Conservation (phyloP, 2,797 vertebrate species). For the Phataginus tetradactyla region DNA sequence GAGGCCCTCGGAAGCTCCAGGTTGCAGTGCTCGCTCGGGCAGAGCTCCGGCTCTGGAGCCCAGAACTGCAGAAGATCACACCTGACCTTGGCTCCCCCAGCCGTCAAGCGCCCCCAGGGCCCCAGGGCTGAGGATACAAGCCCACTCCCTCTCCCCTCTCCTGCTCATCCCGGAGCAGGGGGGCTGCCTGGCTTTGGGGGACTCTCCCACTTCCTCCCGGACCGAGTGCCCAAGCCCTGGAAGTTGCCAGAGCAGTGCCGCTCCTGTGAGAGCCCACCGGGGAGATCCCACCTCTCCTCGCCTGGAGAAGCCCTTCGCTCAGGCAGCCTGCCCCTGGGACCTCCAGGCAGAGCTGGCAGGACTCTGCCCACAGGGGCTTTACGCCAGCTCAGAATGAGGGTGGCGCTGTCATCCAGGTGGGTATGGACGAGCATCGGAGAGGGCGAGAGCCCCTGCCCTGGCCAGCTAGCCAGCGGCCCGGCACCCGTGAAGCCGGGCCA, state of each 20-base stretch:
- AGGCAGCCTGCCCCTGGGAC: not conserved
- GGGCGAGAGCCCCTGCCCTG: fast-evolving
- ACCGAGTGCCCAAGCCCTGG: not conserved
- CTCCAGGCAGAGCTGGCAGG: not conserved
- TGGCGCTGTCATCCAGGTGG: fast-evolving
- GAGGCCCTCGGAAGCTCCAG: not conserved
- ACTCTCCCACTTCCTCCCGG: not conserved
- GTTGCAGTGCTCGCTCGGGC: fast-evolving
- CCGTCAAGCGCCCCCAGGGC: fast-evolving
- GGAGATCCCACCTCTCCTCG: too few species aligned
- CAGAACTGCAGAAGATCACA: not conserved
- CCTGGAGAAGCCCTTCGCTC: not conserved
- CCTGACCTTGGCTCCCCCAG: not conserved
- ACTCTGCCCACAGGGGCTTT: not conserved
- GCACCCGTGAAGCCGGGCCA: not conserved
- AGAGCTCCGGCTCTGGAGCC: fast-evolving
- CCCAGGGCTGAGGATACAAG: too few species aligned
- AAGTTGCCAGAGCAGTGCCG: not conserved
- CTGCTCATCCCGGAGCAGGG: not conserved
- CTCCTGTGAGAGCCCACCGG: not conserved
- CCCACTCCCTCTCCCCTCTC: fast-evolving
- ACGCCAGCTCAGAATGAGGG: not conserved
- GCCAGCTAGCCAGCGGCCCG: not conserved
- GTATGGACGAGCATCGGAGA: fast-evolving
- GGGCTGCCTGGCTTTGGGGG: too few species aligned